Base-by-base conservation (phyloP, 1,140 invertebrate species). In the Papilio polytes region DNA sequence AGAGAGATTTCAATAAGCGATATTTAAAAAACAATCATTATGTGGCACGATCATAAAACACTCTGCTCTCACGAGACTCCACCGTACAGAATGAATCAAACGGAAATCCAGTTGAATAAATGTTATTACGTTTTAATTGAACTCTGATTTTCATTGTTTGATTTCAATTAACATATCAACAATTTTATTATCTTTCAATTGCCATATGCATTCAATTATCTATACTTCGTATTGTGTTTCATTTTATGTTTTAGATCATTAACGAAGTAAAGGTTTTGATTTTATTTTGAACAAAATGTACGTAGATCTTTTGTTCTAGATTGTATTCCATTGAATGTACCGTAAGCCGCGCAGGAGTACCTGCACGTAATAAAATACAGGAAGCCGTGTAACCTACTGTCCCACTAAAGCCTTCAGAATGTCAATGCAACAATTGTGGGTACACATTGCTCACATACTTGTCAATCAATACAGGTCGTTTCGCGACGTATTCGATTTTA, bases 301-400 rank as follows among this genome's bases (percentile, higher is more conserved):
- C 13, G 4, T 18, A 31, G 22, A 18, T 70, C 63, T 8, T 70
- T 70, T 70, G 63, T 70, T 70, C 26, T 31, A 18, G 10, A 36
- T 70, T 31, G 63, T 70, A 36, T 70, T 31, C 26, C 12, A 15
- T n/a, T 70, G 63, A 70, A 70, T 15, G 8, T 20, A 20, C n/a
- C 7, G n/a, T 12, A 10, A 8, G 1, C 26, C 26, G 31, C 26
- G 63, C 26, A 70, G 63, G 12, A 56, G 18, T 20, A 20, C n/a
- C 7, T 56, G 15, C 63, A 36, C 63, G 63, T 70, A 70, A 70
- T 70, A 70, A 70, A 31, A 70, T 70, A 70, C 63, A 18, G 63
- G 63, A 70, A 70, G 63, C 63, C 26, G 12, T 70, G 63, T 36
- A 36, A 70, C 63, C 63, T 70, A 70, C 63, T 70, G 1, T 70